A percentile compares a stretch with the other conserved stretches of the same genome.
Evolutionary conservation across 2,113 vertebrate genomes (phyloP).

Genomic region (Turnix velox): DNA sequence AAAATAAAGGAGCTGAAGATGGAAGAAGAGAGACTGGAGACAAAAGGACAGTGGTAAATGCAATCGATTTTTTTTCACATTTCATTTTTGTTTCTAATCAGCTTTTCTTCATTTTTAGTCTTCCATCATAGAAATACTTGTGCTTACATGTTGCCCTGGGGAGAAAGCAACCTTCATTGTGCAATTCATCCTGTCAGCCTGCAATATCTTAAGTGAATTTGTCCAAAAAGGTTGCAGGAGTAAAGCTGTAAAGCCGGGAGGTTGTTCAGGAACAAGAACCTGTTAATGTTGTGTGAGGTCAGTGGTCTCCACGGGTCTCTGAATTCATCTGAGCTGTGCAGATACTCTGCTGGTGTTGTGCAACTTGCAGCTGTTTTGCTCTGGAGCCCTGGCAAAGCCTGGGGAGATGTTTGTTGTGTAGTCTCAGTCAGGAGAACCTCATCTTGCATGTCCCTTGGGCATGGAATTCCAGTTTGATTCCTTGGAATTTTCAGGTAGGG

Average conservation of each 20-base stretch:
- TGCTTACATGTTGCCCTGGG: not conserved
- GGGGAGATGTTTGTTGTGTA: not conserved
- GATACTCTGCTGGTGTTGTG: not conserved
- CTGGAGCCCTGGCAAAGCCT: not conserved
- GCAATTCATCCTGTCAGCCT: not conserved
- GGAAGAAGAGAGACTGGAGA: not conserved
- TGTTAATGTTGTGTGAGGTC: not conserved
- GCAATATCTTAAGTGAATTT: not conserved
- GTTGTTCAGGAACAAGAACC: not conserved
- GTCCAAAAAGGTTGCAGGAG: rapidly evolving
- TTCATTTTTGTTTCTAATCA: not conserved
- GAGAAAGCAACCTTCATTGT: not conserved
- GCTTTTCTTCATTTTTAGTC: not conserved
- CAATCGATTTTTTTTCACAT: not conserved
- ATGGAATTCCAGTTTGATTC: not conserved
- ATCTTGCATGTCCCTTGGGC: not conserved
- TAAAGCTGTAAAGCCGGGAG: not conserved
- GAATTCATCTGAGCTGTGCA: not conserved
- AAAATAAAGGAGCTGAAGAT: not conserved
- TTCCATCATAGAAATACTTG: not conserved
- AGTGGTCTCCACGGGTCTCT: not conserved
- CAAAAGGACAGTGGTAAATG: not conserved
- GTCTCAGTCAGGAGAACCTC: not conserved
- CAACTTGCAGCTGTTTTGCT: not conserved
- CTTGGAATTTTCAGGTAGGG: not conserved